phyloP scores from a whole-genome alignment of 2,113 vertebrate genomes.

The Scalopus aquaticus region DNA sequence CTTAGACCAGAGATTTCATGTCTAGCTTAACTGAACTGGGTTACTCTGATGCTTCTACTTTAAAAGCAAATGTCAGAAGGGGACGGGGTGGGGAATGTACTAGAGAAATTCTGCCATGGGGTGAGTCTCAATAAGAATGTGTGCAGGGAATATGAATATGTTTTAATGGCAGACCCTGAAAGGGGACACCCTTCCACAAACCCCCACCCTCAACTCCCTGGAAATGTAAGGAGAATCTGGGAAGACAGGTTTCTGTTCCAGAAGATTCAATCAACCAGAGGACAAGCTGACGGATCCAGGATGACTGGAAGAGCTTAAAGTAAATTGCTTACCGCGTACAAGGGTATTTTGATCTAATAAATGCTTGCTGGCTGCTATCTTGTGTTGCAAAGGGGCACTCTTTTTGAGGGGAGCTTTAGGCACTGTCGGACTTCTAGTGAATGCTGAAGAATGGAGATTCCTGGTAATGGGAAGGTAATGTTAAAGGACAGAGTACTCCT shows the following conservation, averaged over 20 bases:
- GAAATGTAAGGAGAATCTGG: conserved; percentile 3
- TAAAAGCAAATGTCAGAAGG: conserved; percentile 62
- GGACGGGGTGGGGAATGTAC: background rate
- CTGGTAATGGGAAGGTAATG: background rate
- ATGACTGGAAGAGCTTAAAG: background rate
- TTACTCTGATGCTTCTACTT: background rate
- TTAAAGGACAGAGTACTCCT: background rate
- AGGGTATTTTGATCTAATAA: conserved; percentile 36
- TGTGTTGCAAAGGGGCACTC: background rate
- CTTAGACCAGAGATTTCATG: conserved; percentile 74
- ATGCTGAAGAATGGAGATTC: background rate
- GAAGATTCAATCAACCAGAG: conserved; percentile 51
- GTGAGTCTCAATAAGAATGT: background rate
- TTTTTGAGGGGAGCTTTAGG: background rate
- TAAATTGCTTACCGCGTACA: background rate
- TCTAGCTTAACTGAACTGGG: conserved; percentile 43
- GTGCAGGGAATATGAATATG: background rate
- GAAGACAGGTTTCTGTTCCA: conserved; percentile 52
- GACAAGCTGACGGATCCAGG: conserved; percentile 1
- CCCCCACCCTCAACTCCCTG: background rate
- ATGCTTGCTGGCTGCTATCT: background rate
- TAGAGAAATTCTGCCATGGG: background rate
- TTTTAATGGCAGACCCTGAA: background rate
- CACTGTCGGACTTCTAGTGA: background rate
- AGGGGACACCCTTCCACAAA: background rate